Evolutionary conservation across 2,797 vertebrate genomes (phyloP).

Genomic region (Cryptoprocta ferox): DNA sequence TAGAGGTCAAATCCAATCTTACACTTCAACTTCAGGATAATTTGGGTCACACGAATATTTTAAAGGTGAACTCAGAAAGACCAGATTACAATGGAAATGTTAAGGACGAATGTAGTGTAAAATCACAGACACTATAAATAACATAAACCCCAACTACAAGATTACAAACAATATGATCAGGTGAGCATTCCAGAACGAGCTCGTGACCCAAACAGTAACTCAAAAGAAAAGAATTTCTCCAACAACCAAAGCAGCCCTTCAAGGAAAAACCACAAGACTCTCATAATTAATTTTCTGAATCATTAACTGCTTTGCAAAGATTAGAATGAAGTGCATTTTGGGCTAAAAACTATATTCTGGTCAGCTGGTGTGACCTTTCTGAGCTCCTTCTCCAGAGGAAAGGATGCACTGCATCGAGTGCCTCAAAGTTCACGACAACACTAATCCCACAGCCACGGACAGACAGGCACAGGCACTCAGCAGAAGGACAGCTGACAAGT

Average conservation of each 20-base stretch:
- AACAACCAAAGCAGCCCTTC: neutral
- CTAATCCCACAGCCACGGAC: neutral
- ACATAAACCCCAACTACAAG: constrained; percentile 51
- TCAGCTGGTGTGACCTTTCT: neutral
- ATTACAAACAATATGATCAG: constrained; percentile 75
- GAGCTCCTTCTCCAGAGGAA: neutral
- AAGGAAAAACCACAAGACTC: constrained; percentile 1
- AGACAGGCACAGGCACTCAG: neutral
- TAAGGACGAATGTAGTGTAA: constrained; percentile 72
- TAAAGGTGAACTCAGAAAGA: neutral
- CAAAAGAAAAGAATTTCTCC: constrained; percentile 71
- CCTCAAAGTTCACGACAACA: accelerated
- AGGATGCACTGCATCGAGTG: neutral
- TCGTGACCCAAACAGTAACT: constrained; percentile 71
- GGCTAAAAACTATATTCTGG: neutral
- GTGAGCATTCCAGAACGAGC: constrained; percentile 73
- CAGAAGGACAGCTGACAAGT: neutral
- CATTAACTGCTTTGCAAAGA: neutral
- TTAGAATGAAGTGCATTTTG: constrained; percentile 5
- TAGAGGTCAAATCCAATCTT: neutral
- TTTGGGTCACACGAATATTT: neutral
- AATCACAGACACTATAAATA: constrained; percentile 72
- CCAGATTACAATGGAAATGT: constrained; percentile 67
- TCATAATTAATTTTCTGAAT: constrained; percentile 24
- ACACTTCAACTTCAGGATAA: constrained; percentile 31